Conservation (phyloP, 2,888 invertebrate genomes). For the Leptarthrus brevirostris region DNA sequence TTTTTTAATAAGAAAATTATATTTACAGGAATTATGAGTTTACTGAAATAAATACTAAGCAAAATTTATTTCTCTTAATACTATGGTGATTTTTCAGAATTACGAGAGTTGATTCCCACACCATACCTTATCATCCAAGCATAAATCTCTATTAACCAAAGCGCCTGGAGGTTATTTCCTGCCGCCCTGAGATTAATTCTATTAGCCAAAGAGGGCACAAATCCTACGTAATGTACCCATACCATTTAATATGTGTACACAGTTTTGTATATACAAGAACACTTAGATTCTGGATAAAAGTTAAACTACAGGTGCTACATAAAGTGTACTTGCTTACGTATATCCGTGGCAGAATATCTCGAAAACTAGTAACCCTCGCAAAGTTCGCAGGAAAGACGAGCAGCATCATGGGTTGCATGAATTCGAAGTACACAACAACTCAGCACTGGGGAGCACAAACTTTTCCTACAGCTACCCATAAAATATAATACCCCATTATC, state of each 20-base stretch:
- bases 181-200: conserved; percentile 46
- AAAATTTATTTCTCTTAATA: conserved; percentile 25
- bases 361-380: conserved; percentile 33
- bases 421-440: conserved; percentile 3
- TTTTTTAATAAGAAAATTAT: too few relatives aligned
- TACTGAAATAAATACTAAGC: too few relatives aligned
- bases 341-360: conserved; percentile 15
- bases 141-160: conserved; percentile 48
- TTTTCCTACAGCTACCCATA: conserved; percentile 1
- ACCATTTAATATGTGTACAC: background rate
- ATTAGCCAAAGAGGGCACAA: conserved; percentile 23
- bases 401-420: background rate
- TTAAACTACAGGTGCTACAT: conserved; percentile 41
- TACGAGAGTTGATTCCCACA: background rate
- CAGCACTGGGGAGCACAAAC: background rate
- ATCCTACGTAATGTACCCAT: background rate
- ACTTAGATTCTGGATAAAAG: conserved; percentile 31
- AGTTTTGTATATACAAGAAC: background rate
- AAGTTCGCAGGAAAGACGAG: conserved; percentile 32
- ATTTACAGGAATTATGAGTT: too few relatives aligned
- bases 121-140: conserved; percentile 1
- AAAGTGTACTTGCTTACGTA: conserved; percentile 1
- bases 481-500: conserved; percentile 27
- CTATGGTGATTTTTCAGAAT: conserved; percentile 24
- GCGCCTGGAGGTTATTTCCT: conserved; percentile 34